Percentiles rank a stretch among this genome's conserved stretches.
phyloP scores from a whole-genome alignment of 1,140 invertebrate species.

The Leptopilina boulardi region DNA sequence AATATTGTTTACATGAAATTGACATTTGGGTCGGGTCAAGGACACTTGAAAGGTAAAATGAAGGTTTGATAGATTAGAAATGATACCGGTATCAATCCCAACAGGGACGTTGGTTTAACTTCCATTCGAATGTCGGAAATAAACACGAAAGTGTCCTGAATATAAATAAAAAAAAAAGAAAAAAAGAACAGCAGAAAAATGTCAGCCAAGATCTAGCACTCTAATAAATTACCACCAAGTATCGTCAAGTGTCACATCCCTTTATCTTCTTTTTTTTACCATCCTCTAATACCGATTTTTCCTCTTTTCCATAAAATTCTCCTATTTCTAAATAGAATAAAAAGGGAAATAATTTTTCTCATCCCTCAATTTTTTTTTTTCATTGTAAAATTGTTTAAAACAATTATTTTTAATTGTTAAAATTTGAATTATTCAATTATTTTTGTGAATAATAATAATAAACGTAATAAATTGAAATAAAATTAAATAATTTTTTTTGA shows the following conservation, averaged over 20 bases:
- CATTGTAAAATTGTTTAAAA: too few species aligned
- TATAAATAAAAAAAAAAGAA: too few species aligned
- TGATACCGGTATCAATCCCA: slow-evolving; percentile 4
- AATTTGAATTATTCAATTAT: too few species aligned
- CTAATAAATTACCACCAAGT: background rate
- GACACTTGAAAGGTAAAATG: background rate
- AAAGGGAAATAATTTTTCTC: too few species aligned
- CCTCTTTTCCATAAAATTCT: background rate
- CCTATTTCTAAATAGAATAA: too few species aligned
- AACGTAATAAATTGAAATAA: too few species aligned
- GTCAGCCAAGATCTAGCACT: slow-evolving; percentile 1
- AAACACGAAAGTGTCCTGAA: slow-evolving; percentile 4
- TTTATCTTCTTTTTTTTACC: slow-evolving; percentile 2
- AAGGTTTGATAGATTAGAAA: slow-evolving; percentile 1
- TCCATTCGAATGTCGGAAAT: slow-evolving; percentile 5
- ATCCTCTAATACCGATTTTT: background rate
- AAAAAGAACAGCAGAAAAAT: background rate
- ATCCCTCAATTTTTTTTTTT: too few species aligned
- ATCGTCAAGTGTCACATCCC: slow-evolving; percentile 8
- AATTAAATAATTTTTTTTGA: too few species aligned
- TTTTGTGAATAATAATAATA: too few species aligned
- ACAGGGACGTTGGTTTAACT: background rate
- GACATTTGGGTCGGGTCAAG: background rate
- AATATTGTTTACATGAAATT: slow-evolving; percentile 2
- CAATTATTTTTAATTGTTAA: too few species aligned